phyloP scores from a whole-genome alignment of 2,888 invertebrate species.

The Tupiocoris notatus region DNA sequence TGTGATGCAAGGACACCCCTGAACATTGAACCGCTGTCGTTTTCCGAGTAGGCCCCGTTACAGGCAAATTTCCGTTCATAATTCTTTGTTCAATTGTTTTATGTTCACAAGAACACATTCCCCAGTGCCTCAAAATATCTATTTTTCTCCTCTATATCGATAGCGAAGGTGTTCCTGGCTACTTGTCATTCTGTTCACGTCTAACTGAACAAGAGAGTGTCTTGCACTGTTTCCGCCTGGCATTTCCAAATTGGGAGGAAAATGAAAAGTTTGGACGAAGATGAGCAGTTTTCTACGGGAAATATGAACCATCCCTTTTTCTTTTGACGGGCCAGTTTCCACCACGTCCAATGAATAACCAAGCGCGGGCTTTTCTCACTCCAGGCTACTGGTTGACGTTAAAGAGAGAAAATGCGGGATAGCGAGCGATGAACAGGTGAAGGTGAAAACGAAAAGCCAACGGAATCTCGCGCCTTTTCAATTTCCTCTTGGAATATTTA shows the following conservation, averaged over 20 bases:
- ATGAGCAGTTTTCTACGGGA: neutral
- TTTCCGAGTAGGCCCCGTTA: no score
- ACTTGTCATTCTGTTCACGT: neutral
- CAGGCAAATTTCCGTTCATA: no score
- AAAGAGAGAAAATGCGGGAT: neutral
- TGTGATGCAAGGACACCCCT: no score
- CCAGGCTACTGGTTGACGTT: neutral
- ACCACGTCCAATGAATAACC: slow-evolving; percentile 19
- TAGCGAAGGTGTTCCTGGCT: no score
- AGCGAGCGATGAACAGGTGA: neutral
- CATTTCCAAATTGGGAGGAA: neutral
- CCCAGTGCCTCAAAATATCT: no score
- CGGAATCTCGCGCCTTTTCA: slow-evolving; percentile 14
- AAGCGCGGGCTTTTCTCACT: neutral
- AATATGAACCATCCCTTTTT: slow-evolving; percentile 1
- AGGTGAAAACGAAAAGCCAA: neutral
- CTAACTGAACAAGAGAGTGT: neutral
- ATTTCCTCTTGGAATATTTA: slow-evolving; percentile 36
- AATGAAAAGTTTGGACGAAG: neutral
- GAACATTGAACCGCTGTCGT: no score
- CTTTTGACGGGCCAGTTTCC: neutral
- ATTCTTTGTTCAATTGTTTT: no score
- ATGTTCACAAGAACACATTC: no score
- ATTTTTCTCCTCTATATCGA: neutral
- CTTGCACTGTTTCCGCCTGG: no score